A percentile compares a stretch with the other conserved stretches of the same genome.
Conservation (phyloP, 2,113 vertebrate species). For the Cygnus buccinator region DNA sequence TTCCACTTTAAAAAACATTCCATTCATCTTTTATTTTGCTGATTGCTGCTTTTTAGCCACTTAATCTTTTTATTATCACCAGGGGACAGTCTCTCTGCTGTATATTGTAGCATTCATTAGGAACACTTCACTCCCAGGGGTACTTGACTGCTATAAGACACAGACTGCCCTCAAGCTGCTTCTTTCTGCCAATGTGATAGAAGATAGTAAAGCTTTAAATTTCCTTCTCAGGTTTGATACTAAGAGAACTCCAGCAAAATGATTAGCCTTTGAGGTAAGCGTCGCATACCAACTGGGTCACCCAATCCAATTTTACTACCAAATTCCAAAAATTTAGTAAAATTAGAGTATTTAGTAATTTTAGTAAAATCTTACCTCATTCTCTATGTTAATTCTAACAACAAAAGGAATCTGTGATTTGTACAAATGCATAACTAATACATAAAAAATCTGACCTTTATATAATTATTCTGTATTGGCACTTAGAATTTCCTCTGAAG, state of each 20-base stretch:
- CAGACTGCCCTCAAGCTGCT: background rate
- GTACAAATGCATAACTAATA: background rate
- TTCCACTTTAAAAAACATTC: background rate
- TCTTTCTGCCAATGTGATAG: background rate
- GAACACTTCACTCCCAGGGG: background rate
- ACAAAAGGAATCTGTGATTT: background rate
- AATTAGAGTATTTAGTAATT: background rate
- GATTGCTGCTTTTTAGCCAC: background rate
- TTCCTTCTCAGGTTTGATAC: background rate
- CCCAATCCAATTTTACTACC: background rate
- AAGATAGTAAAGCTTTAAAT: background rate
- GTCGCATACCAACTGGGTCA: background rate
- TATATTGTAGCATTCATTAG: background rate
- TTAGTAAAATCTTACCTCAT: background rate
- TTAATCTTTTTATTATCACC: background rate
- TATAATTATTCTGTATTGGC: background rate
- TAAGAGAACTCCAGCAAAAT: background rate
- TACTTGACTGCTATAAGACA: background rate
- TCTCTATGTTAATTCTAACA: background rate
- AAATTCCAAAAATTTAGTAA: background rate
- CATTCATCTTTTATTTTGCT: background rate
- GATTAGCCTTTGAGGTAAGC: background rate
- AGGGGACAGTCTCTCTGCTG: background rate
- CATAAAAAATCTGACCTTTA: slow-evolving; percentile 40
- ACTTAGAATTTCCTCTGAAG: background rate